These are phyloP conservation scores for Battus philenor DNA, from an alignment of 1,140 invertebrate species.

Conservation along the genomic window DNA sequence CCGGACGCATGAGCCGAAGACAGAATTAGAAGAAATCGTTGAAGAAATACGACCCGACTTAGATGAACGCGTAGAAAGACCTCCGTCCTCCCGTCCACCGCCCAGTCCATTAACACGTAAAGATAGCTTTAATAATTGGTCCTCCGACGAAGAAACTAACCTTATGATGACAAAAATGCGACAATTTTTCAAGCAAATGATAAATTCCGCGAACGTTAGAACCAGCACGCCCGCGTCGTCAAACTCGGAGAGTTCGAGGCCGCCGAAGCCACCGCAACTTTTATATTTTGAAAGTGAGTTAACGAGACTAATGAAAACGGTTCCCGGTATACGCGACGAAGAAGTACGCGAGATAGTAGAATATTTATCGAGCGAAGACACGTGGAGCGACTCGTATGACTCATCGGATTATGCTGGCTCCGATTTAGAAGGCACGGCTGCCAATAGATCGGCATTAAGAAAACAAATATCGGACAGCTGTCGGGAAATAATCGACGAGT, in stretches of 20 bases:
- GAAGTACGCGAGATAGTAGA: slow-evolving; percentile 94
- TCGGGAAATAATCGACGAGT: slow-evolving; percentile 91
- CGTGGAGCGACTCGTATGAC: slow-evolving; percentile 94
- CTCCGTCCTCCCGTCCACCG: slow-evolving; percentile 60
- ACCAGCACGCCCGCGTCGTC: slow-evolving; percentile 76
- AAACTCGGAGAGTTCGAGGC: slow-evolving; percentile 76
- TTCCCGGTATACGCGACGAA: slow-evolving; percentile 91
- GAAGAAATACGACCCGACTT: slow-evolving; percentile 72
- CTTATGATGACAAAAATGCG: slow-evolving; percentile 96
- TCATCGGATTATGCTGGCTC: slow-evolving; percentile 93
- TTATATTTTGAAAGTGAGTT: slow-evolving; percentile 92
- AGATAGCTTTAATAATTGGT: slow-evolving; percentile 95
- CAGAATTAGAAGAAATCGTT: slow-evolving; percentile 77
- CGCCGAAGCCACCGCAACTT: slow-evolving; percentile 87
- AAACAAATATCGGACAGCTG: slow-evolving; percentile 92
- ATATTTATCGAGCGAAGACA: slow-evolving; percentile 93
- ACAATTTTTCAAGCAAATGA: slow-evolving; percentile 92
- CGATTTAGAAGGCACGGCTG: slow-evolving; percentile 85
- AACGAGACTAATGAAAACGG: slow-evolving; percentile 93
- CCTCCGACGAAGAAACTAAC: slow-evolving; percentile 94
- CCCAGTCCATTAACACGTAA: slow-evolving; percentile 82
- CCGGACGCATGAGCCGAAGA: slow-evolving; percentile 73
- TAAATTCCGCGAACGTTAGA: slow-evolving; percentile 80
- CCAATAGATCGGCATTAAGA: slow-evolving; percentile 84
- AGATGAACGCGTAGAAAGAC: slow-evolving; percentile 62